These are phyloP conservation scores for Zygogramma bicolorata DNA, from an alignment of 2,888 invertebrate species.

Conservation along the genomic window DNA sequence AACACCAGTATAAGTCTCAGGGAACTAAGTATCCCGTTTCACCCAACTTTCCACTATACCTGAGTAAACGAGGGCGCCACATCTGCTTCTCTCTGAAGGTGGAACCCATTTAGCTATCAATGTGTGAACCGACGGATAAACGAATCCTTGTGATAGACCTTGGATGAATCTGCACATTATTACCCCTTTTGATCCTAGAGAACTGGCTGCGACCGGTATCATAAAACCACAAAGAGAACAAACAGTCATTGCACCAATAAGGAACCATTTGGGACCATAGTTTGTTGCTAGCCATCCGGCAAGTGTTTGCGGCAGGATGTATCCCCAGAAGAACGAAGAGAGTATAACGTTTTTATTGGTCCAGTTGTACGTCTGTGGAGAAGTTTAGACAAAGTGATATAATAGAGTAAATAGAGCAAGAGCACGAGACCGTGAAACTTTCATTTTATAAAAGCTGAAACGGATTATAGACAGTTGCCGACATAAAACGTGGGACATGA, in stretches of 20 bases:
- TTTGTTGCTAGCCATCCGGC: conserved; percentile 78
- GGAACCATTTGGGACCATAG: conserved; percentile 80
- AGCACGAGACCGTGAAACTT: too few relatives aligned
- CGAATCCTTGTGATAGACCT: conserved; percentile 81
- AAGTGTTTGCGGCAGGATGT: conserved; percentile 79
- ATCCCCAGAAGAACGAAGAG: conserved; percentile 87
- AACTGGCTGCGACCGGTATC: conserved; percentile 77
- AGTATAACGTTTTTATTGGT: conserved; percentile 70
- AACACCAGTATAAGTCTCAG: too few relatives aligned
- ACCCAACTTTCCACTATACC: too few relatives aligned
- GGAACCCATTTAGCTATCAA: conserved; percentile 83
- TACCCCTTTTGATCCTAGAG: conserved; percentile 74
- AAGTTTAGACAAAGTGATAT: too few relatives aligned
- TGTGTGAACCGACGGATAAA: conserved; percentile 80
- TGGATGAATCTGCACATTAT: conserved; percentile 77
- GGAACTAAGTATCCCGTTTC: too few relatives aligned
- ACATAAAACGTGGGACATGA: too few relatives aligned
- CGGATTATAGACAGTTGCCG: too few relatives aligned
- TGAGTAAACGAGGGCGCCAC: too few relatives aligned
- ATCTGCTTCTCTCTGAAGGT: conserved; percentile 75
- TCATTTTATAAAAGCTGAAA: too few relatives aligned
- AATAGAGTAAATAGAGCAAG: too few relatives aligned
- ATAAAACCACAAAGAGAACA: conserved; percentile 77
- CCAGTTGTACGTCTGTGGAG: conserved; percentile 69
- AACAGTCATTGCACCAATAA: conserved; percentile 70